A percentile compares a stretch with the other conserved stretches of the same genome.
Conservation (phyloP, 92 coral and sea anemone genomes). For the Epizoanthus rinbou region DNA sequence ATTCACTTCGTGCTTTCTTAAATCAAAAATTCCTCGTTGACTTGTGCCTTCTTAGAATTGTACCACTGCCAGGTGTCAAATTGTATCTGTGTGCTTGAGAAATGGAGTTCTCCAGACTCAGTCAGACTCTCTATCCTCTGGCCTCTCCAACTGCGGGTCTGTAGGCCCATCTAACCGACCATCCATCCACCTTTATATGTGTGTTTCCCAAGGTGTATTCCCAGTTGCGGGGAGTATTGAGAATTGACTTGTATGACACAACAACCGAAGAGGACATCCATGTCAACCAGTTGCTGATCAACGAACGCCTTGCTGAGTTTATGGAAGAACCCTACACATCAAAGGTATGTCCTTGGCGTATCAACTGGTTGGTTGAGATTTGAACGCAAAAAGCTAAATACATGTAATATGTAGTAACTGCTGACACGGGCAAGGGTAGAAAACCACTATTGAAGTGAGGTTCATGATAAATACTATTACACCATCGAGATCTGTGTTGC, state of each 20-base stretch:
- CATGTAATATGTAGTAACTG: background rate
- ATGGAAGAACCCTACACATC: constrained; percentile 89
- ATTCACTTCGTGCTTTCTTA: no score
- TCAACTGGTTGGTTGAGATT: no score
- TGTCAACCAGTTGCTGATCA: constrained; percentile 83
- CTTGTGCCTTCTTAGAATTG: no score
- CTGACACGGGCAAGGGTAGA: background rate
- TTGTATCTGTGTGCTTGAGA: no score
- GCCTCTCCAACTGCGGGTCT: no score
- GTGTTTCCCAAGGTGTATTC: constrained; percentile 72
- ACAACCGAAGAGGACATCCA: constrained; percentile 90
- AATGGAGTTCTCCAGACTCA: no score
- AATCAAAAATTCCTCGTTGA: no score
- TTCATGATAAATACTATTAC: no score
- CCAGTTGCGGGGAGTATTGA: constrained; percentile 73
- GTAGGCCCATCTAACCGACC: background rate
- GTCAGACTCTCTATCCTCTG: no score
- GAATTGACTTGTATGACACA: constrained; percentile 89
- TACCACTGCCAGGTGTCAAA: no score
- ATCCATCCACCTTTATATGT: background rate
- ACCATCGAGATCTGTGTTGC: no score
- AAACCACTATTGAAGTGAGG: no score
- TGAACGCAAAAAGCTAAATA: background rate
- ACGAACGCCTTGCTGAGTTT: constrained; percentile 80
- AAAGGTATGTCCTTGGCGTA: constrained; percentile 51